Conservation (phyloP, 2,888 invertebrate genomes). For the Limnephilus lunatus region DNA sequence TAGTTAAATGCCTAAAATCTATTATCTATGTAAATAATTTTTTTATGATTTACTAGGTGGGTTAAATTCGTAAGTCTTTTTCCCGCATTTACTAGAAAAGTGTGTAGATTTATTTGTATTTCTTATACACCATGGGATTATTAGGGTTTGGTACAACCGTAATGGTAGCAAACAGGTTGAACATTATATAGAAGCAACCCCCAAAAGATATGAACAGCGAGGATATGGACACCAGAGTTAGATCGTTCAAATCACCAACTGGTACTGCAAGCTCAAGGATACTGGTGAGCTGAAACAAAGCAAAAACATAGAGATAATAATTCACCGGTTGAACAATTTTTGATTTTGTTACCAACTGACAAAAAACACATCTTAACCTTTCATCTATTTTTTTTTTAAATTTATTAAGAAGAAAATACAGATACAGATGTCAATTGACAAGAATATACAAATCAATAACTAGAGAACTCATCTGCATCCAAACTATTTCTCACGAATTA, state of each 20-base stretch:
- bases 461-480: too few species aligned
- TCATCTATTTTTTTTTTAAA: too few species aligned
- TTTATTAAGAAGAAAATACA: too few species aligned
- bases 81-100: background rate
- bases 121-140: background rate
- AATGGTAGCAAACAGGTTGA: slow-evolving; percentile 63
- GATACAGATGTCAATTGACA: too few species aligned
- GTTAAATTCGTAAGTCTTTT: background rate
- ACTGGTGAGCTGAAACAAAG: slow-evolving; percentile 70
- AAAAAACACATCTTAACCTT: too few species aligned
- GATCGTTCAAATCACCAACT: slow-evolving; percentile 73
- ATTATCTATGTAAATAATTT: too few species aligned
- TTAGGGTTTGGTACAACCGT: slow-evolving; percentile 12
- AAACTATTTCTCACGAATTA: too few species aligned
- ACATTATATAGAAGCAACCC: slow-evolving; percentile 73
- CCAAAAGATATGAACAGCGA: slow-evolving; percentile 72
- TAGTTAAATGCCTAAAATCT: too few species aligned
- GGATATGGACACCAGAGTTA: slow-evolving; percentile 71
- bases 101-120: slow-evolving; percentile 23
- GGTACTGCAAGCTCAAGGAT: slow-evolving; percentile 72
- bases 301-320: background rate
- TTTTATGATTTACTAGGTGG: too few species aligned
- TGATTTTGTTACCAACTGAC: too few species aligned
- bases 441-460: too few species aligned
- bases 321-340: background rate